Percentiles rank a stretch among this genome's conserved stretches.
These are phyloP conservation scores for Lasioglossum pauxillum DNA, from an alignment of 2,888 invertebrate genomes.

Conservation along the genomic window DNA sequence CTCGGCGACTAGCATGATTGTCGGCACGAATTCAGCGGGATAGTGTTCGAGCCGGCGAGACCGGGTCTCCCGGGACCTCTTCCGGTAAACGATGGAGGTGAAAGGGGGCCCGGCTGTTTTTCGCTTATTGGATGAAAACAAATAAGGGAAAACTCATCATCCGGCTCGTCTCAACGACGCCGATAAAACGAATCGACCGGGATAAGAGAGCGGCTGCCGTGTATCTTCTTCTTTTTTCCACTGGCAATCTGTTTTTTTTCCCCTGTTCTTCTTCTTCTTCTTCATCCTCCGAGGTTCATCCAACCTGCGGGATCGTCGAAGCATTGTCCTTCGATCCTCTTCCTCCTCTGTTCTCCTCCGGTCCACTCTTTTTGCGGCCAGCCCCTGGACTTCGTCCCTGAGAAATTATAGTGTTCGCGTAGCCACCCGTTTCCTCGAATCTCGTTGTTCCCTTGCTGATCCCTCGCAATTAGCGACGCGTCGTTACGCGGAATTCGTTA, in stretches of 20 bases:
- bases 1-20: conserved; percentile 43
- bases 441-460: conserved; percentile 9
- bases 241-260: neutral
- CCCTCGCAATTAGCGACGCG: conserved; percentile 40
- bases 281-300: neutral
- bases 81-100: conserved; percentile 57
- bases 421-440: conserved; percentile 39
- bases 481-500: conserved; percentile 44
- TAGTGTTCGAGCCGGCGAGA: conserved; percentile 29
- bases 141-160: conserved; percentile 77
- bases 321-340: conserved; percentile 38
- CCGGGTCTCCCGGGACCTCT: conserved; percentile 55
- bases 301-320: conserved; percentile 14
- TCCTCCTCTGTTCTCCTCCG: neutral
- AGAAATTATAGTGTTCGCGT: conserved; percentile 43
- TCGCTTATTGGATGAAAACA: conserved; percentile 74
- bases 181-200: conserved; percentile 75
- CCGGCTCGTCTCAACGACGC: conserved; percentile 64
- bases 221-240: neutral
- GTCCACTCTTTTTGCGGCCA: conserved; percentile 31
- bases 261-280: neutral
- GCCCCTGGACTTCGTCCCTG: conserved; percentile 11
- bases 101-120: conserved; percentile 50
- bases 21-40: conserved; percentile 51
- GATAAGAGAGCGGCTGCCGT: conserved; percentile 64